These are phyloP conservation scores for Psylliodes chrysocephalus DNA, from an alignment of 2,888 invertebrate species.

Conservation along the genomic window DNA sequence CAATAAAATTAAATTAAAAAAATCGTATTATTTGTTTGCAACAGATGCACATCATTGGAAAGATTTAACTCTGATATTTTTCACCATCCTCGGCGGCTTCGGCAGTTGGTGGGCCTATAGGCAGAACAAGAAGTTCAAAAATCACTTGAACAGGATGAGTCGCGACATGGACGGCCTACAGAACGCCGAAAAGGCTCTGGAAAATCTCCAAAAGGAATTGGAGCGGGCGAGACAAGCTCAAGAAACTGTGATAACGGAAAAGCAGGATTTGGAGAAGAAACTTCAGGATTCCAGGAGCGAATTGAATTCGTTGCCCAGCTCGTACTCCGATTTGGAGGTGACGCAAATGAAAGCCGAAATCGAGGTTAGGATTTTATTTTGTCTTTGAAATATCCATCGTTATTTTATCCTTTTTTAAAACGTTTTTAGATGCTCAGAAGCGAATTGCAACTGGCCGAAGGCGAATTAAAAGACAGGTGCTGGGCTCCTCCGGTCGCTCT, in stretches of 20 bases:
- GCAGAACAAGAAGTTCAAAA: conserved; percentile 88
- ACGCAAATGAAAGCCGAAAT: conserved; percentile 85
- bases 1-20: no score
- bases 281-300: conserved; percentile 80
- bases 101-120: conserved; percentile 93
- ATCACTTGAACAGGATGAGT: conserved; percentile 90
- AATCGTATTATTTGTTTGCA: no score
- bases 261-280: conserved; percentile 83
- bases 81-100: conserved; percentile 84
- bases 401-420: no score
- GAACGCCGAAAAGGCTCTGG: conserved; percentile 87
- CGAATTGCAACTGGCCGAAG: conserved; percentile 88
- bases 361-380: conserved; percentile 69
- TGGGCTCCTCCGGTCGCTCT: conserved; percentile 90
- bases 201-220: conserved; percentile 85
- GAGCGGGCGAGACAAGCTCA: conserved; percentile 85
- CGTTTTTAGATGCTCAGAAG: conserved; percentile 75
- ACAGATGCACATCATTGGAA: conserved; percentile 72
- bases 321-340: conserved; percentile 84
- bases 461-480: conserved; percentile 88
- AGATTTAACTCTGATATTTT: conserved; percentile 86
- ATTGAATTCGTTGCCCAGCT: conserved; percentile 71
- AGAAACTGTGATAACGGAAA: conserved; percentile 83
- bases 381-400: no score
- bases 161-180: conserved; percentile 93